phyloP scores from a whole-genome alignment of 1,140 invertebrate species.

The Drosophila cardini region DNA sequence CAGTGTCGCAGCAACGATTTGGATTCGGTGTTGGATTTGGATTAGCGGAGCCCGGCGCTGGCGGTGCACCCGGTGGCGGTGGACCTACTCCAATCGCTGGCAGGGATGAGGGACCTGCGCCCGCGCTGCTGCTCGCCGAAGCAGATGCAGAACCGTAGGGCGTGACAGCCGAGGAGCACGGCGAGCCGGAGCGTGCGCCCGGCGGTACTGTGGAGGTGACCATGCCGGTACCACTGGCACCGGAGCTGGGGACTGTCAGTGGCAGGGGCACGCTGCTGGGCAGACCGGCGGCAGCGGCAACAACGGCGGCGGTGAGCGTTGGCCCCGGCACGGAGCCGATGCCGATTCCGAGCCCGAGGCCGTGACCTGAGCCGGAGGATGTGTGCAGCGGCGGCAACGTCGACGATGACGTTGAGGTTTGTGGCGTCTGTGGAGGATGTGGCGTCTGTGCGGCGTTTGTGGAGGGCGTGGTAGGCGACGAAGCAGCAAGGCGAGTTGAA shows the following conservation, averaged over 20 bases:
- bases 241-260: conserved; percentile 53
- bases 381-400: conserved; percentile 2
- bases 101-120: conserved; percentile 84
- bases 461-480: conserved; percentile 79
- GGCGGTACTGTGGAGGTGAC: conserved; percentile 85
- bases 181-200: conserved; percentile 85
- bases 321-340: conserved; percentile 84
- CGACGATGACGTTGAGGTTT: not conserved
- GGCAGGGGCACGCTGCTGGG: conserved; percentile 41
- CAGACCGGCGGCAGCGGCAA: conserved; percentile 60
- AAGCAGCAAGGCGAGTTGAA: conserved; percentile 84
- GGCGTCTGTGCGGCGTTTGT: conserved; percentile 75
- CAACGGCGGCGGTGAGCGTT: conserved; percentile 84
- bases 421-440: conserved; percentile 43
- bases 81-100: conserved; percentile 58
- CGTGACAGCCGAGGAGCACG: conserved; percentile 84
- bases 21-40: conserved; percentile 79
- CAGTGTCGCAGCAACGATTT: conserved; percentile 95
- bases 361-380: not conserved
- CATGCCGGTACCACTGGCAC: conserved; percentile 58
- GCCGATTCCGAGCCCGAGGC: conserved; percentile 49
- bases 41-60: conserved; percentile 61
- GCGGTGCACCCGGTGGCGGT: conserved; percentile 59
- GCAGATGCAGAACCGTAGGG: conserved; percentile 62
- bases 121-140: conserved; percentile 76